phyloP scores from a whole-genome alignment of 2,797 vertebrate species.

The Limnodromus scolopaceus region DNA sequence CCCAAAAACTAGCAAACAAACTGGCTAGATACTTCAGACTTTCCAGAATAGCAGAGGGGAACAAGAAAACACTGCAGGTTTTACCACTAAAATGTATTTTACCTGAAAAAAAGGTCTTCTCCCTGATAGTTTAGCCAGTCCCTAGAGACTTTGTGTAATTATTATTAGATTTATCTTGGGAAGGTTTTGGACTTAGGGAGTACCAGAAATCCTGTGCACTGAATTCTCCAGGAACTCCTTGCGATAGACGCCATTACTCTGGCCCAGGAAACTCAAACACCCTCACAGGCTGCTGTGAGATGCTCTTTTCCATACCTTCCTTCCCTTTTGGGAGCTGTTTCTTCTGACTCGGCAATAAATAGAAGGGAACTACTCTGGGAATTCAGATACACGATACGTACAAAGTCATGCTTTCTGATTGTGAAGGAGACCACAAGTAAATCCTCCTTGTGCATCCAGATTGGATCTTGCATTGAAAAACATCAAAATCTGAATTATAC shows the following conservation, averaged over 20 bases:
- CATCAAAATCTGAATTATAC: conserved; percentile 64
- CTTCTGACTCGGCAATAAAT: background rate
- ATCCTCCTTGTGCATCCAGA: background rate
- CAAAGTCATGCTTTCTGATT: background rate
- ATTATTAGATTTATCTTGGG: background rate
- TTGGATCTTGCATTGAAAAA: conserved; percentile 19
- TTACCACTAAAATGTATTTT: background rate
- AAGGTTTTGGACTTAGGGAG: background rate
- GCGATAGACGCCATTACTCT: background rate
- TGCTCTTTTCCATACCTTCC: background rate
- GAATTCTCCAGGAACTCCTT: background rate
- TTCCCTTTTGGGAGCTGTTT: background rate
- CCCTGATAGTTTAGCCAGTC: background rate
- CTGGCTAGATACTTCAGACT: background rate
- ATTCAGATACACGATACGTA: background rate
- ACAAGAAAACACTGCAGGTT: background rate
- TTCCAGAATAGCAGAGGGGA: background rate
- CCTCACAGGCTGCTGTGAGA: background rate
- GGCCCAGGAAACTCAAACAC: background rate
- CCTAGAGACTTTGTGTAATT: background rate
- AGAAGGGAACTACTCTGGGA: background rate
- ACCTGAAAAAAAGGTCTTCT: background rate
- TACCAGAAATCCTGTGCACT: background rate
- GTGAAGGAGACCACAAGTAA: background rate
- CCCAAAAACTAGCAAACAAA: background rate